Conservation (phyloP, 2,888 invertebrate genomes). For the Nyleta sp. region DNA sequence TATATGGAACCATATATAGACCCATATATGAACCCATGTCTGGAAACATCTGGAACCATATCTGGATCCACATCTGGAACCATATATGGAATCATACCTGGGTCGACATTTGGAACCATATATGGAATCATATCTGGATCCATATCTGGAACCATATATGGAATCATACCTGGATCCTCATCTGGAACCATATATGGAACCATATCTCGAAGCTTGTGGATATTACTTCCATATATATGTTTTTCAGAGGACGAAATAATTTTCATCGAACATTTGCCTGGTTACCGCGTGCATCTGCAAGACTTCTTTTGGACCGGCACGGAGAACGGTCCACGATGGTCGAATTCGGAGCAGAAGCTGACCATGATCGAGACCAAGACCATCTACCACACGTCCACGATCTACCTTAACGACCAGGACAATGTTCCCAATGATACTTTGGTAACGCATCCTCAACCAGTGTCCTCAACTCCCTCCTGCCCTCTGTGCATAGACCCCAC, state of each 20-base stretch:
- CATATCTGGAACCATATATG: too few relatives aligned
- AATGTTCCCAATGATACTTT: constrained; percentile 30
- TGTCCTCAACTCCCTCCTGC: constrained; percentile 67
- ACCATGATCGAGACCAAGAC: constrained; percentile 79
- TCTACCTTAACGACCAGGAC: constrained; percentile 73
- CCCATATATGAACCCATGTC: too few relatives aligned
- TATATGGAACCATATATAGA: too few relatives aligned
- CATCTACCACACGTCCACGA: constrained; percentile 77
- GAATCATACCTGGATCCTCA: too few relatives aligned
- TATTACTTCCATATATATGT: too few relatives aligned
- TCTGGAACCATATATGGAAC: too few relatives aligned
- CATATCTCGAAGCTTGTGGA: too few relatives aligned
- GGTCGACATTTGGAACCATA: too few relatives aligned
- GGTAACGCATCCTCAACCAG: constrained; percentile 18
- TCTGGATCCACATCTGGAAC: too few relatives aligned
- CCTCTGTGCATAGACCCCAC: constrained; percentile 78
- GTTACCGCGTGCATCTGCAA: constrained; percentile 85
- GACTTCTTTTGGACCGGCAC: constrained; percentile 96
- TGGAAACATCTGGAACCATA: too few relatives aligned
- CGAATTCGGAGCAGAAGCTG: constrained; percentile 83
- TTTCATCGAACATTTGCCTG: constrained; percentile 79
- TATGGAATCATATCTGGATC: too few relatives aligned
- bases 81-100: too few relatives aligned
- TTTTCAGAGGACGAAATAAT: constrained; percentile 80
- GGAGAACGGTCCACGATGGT: constrained; percentile 89